Base-by-base conservation (phyloP, 2,888 invertebrate genomes). In the Nowickia ferox region DNA sequence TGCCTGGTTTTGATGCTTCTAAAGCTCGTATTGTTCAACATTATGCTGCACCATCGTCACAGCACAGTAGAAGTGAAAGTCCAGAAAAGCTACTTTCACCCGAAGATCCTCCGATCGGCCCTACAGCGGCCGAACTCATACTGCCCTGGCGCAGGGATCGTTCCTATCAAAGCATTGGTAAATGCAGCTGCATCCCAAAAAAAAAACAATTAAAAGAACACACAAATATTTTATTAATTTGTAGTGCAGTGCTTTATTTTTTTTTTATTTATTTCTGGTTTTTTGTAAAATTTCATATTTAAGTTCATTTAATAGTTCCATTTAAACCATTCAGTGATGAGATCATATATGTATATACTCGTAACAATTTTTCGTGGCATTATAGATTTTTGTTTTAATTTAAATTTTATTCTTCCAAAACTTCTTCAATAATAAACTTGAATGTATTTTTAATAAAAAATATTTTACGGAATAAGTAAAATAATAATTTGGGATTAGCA, bases 111-210 rank as follows among this genome's bases (percentile, higher is more conserved):
- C 86, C 86, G 83, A 94, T 95, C 91, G 94, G 95, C 90, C 95
- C 96, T 89, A 96, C 96, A 89, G 95, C 96, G 90, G 96, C 96
- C 92, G 97, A 97, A 94, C 95, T 95, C 93, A 95, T 96, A 89
- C 95, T 97, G 93, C 97, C 97, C 91, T 97, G 97, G 97, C 95
- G 96, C 93, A 94, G 95, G 92, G 96, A 96, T 93, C 94, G 94
- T 93, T 95, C 95, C 93, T 95, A 94, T 93, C 95, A 95, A 93
- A 95, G 95, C 93, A 94, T 95, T 93, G 96, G 96, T 96, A 96
- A 89, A 87, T 80, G 84, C 80, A 68, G 55, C 85, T 72, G 72
- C 84, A 68, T 55, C 53, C 63, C 38, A 57, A 66, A 61, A 55
- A 81, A 79, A 57, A 61, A 6, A 30, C 30, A 30, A 30, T 30